Evolutionary conservation across 2,888 invertebrate species (phyloP).

Genomic region (Caenorhabditis wallacei): DNA sequence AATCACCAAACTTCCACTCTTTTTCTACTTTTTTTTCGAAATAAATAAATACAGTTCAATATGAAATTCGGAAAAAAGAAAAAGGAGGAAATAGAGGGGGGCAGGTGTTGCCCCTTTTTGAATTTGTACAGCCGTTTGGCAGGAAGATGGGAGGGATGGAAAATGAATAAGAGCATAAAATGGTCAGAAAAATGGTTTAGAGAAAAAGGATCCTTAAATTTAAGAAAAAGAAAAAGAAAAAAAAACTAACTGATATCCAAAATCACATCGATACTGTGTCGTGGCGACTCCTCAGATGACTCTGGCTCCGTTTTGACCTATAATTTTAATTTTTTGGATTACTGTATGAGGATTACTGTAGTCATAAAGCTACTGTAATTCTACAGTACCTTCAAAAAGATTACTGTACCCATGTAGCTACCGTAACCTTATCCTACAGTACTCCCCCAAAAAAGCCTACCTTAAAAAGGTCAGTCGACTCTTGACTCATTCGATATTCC

Average conservation of each 20-base stretch:
- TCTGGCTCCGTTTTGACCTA: slow-evolving; percentile 28
- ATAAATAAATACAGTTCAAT: too few relatives aligned
- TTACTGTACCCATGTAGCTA: too few relatives aligned
- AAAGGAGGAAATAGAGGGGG: background rate
- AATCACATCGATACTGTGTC: slow-evolving; percentile 31
- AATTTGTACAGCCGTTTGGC: slow-evolving; percentile 43
- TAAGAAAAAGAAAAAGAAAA: background rate
- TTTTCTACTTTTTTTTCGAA: too few relatives aligned
- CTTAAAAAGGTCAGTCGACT: too few relatives aligned
- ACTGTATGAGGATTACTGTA: background rate
- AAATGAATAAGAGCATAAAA: slow-evolving; percentile 4
- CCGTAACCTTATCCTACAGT: too few relatives aligned
- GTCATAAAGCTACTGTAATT: too few relatives aligned
- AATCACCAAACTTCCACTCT: too few relatives aligned
- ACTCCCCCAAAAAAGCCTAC: background rate
- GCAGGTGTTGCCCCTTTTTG: slow-evolving; percentile 22
- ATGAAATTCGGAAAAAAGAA: background rate
- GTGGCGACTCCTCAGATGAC: slow-evolving; percentile 13
- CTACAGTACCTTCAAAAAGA: too few relatives aligned
- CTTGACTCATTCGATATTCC: too few relatives aligned
- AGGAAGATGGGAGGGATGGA: background rate
- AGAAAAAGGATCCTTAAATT: too few relatives aligned
- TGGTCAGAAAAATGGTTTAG: slow-evolving; percentile 19
- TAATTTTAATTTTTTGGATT: background rate
- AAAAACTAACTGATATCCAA: slow-evolving; percentile 50